Evolutionary conservation across 2,797 vertebrate genomes (phyloP), one percentile per base, ranked within the genome.

Genomic region (Kryptolebias ocellatus): DNA sequence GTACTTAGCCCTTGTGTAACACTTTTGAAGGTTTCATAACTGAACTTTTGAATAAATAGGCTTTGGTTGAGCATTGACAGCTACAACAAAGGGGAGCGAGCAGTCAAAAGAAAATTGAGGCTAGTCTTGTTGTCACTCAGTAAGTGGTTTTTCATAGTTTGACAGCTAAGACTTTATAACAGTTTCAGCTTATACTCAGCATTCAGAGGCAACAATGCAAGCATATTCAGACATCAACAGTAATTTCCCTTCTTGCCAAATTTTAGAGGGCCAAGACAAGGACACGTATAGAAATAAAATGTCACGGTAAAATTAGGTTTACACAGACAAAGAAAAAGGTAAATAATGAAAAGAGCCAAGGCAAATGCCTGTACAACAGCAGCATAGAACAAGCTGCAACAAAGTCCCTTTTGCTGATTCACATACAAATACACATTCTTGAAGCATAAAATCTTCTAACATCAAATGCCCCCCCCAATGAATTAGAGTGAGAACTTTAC

Each of bases 251-350:
- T 64, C 58, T 55, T 50, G 42, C 64, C 51, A 55, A 69, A 34
- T 57, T 66, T 60, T 59, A 28, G 59, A 74, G 20, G 14, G 45
- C 54, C 4, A 10, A 46, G 27, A 65, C 39, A 16, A 57, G 17
- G 5, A 29, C 52, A 56, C 34, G 58, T 42, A 8, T 52, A n/a
- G 58, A 83, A 78, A 83, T 76, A 52, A 79, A 76, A 70, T 56
- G 70, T 77, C 70, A 83, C 79, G 70, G 56, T 5, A 24, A 72
- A 80, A 87, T 78, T 56, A 72, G 68, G 12, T 78, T 64, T 24
- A 24, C 20, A 24, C 20, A 68, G 57, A 57, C 31, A 27, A 45
- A 4, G 31, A 18, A 20, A 64, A 12, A 12, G 54, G 52, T 6
- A 31, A 46, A 53, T n/a, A 39, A 69, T 80, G 60, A 67, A 62